Base-by-base conservation (phyloP, 2,888 invertebrate genomes). In the Halocaridina rubra region DNA sequence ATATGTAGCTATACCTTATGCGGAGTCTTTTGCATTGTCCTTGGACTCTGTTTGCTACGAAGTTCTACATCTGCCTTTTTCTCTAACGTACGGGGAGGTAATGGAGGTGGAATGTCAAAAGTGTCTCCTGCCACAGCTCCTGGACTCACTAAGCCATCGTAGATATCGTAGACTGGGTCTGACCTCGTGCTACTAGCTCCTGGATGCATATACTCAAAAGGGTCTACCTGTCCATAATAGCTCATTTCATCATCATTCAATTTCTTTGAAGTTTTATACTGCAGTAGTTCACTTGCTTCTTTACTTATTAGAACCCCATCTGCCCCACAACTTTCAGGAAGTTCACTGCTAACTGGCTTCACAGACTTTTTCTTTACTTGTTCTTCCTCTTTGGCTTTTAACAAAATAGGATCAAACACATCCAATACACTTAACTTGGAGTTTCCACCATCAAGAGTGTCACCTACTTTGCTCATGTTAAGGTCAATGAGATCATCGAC, bases 141-240 rank as follows among this genome's bases (percentile, higher is more conserved):
- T 33, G 88, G 88, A 80, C 88, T 88, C 29, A 79, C 80, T 16
- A 88, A 76, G 13, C 88, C 88, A 84, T 86, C 84, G 61, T 88
- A 88, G 24, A 82, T 77, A 59, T 88, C 88, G 61, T 78, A 76
- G 8, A 88, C 81, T 19, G 88, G 86, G 64, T 88, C 88, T 27
- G 86, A 84, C 16, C 80, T 76, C 30, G 84, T 84, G 29, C 86
- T 84, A 57, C 82, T 82, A 3, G 76, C 86, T n/a, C 81, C 84
- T 32, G 86, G 84, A 13, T 82, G 80, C 90, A 95, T 93, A 90
- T 94, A 95, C 90, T 95, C 95, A 89, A 95, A 95, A n/a, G 95
- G 95, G 91, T 95, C 95, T 90, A 94, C 95, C 86, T 94, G 94
- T 89, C 95, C 94, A 89, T 95, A 95, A 88, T 95, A 94, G 77